These are phyloP conservation scores for Pseudomyrmex concolor DNA, from an alignment of 1,140 invertebrate genomes.

Conservation along the genomic window DNA sequence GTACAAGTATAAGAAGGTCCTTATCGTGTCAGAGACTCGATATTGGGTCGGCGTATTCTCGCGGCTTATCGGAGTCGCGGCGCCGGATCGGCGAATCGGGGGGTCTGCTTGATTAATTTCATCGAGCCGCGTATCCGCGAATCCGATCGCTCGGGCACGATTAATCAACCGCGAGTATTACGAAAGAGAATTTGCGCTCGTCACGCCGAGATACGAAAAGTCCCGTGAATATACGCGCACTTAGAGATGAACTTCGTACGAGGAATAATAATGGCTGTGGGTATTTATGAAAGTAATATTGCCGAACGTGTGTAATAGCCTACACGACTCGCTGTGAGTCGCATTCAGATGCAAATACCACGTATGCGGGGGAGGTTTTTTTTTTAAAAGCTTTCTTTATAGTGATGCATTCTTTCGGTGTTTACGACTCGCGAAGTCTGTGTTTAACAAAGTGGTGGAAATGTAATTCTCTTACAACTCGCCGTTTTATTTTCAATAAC, in stretches of 20 bases:
- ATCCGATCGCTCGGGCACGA: constrained; percentile 29
- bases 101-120: constrained; percentile 42
- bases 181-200: constrained; percentile 17
- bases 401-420: neutral
- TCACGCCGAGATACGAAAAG: constrained; percentile 1
- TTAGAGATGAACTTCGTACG: neutral
- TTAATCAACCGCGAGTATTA: constrained; percentile 29
- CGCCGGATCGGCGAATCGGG: neutral
- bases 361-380: neutral
- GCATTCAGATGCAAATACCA: neutral
- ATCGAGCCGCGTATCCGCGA: constrained; percentile 13
- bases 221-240: constrained; percentile 18
- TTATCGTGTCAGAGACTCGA: constrained; percentile 11
- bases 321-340: neutral
- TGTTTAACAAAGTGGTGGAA: neutral
- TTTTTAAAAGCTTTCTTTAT: neutral
- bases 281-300: neutral
- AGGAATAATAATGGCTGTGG: neutral
- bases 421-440: too few species aligned
- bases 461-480: neutral
- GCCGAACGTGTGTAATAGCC: neutral
- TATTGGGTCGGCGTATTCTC: neutral
- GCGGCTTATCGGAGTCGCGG: constrained; percentile 35
- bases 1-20: constrained; percentile 12
- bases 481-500: neutral